A percentile compares a stretch with the other conserved stretches of the same genome.
Evolutionary conservation across 2,888 invertebrate species (phyloP).

Genomic region (Tuberolachnus salignus): DNA sequence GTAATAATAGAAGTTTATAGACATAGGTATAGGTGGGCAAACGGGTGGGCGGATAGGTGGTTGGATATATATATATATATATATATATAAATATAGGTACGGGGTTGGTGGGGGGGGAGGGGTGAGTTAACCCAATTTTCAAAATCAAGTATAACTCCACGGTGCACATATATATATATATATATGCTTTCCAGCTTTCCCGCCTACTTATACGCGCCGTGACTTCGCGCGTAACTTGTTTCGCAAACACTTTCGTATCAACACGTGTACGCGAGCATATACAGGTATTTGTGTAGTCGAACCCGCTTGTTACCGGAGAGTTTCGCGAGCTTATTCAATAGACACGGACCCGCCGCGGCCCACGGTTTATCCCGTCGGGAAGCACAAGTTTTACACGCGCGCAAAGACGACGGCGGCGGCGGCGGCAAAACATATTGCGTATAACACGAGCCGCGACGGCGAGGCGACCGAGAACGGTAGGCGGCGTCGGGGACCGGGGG

Average conservation of each 20-base stretch:
- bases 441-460: neutral
- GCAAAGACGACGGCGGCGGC: no score
- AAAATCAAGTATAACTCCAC: constrained; percentile 32
- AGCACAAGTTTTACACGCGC: constrained; percentile 9
- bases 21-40: no score
- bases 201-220: no score
- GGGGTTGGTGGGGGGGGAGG: no score
- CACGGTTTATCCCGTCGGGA: neutral
- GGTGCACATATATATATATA: no score
- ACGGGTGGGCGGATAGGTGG: neutral
- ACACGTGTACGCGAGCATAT: neutral
- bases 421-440: no score
- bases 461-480: neutral
- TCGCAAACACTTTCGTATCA: constrained; percentile 34
- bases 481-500: no score
- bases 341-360: neutral
- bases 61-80: no score
- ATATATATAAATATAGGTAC: no score
- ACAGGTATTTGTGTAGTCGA: neutral
- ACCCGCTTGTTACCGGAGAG: constrained; percentile 1
- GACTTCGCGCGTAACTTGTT: constrained; percentile 18
- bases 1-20: neutral
- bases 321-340: constrained; percentile 30
- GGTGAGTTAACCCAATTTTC: constrained; percentile 13
- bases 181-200: no score